Percentiles rank a stretch among this genome's conserved stretches.
Conservation (phyloP, 1,140 invertebrate genomes). For the Trichogramma pretiosum region DNA sequence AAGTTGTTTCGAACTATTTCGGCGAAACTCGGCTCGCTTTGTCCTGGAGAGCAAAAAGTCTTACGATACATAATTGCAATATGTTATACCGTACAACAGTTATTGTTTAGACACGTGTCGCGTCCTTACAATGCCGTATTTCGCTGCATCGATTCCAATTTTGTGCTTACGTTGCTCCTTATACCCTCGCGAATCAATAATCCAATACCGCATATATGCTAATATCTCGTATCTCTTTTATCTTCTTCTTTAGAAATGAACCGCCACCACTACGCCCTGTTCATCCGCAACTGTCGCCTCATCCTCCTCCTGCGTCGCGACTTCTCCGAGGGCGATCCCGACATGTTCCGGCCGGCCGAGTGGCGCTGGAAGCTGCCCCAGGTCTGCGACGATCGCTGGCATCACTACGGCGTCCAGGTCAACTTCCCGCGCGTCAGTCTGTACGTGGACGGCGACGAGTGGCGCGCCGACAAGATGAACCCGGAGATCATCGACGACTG, state of each 20-base stretch:
- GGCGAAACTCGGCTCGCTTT: too few species aligned
- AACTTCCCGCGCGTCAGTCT: conserved; percentile 80
- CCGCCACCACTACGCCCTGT: conserved; percentile 93
- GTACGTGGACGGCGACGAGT: conserved; percentile 81
- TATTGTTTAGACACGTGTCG: too few species aligned
- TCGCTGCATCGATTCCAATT: too few species aligned
- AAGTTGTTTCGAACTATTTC: too few species aligned
- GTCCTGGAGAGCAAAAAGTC: too few species aligned
- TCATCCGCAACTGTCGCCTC: conserved; percentile 91
- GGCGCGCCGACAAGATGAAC: conserved; percentile 69
- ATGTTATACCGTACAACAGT: too few species aligned
- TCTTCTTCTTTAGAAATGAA: conserved; percentile 87
- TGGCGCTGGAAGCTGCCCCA: conserved; percentile 90
- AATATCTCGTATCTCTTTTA: conserved; percentile 13
- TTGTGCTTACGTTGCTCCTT: too few species aligned
- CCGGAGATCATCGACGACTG: conserved; percentile 98
- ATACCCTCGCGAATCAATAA: too few species aligned
- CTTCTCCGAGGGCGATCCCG: conserved; percentile 83
- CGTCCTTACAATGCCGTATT: too few species aligned
- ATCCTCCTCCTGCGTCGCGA: conserved; percentile 87
- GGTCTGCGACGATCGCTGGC: conserved; percentile 97
- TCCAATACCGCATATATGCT: background rate
- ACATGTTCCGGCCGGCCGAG: conserved; percentile 94
- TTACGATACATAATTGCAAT: too few species aligned
- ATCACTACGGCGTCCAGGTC: conserved; percentile 92